A percentile compares a stretch with the other conserved stretches of the same genome.
Conservation (phyloP, 1,140 invertebrate species). For the Ceratosolen solmsi region DNA sequence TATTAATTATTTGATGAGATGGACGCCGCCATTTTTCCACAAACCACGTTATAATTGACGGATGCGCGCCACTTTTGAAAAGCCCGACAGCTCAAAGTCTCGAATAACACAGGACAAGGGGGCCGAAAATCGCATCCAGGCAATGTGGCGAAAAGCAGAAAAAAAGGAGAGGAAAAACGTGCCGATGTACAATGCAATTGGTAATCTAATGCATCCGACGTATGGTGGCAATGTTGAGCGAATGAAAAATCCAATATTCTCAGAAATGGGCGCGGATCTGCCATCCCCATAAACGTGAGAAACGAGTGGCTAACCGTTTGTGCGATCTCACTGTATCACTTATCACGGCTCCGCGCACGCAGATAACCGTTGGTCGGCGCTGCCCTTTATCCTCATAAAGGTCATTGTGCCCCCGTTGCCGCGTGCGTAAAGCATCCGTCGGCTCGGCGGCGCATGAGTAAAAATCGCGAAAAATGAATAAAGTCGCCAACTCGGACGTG, state of each 20-base stretch:
- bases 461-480: conserved; percentile 47
- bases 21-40: no score
- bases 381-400: conserved; percentile 25
- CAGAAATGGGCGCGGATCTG: not conserved
- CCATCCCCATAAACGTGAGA: conserved; percentile 42
- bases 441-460: conserved; percentile 8
- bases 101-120: no score
- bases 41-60: no score
- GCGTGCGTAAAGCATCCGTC: no score
- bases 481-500: conserved; percentile 29
- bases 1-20: no score
- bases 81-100: no score
- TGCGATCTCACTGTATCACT: conserved; percentile 11
- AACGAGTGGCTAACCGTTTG: conserved; percentile 30
- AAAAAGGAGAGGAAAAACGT: no score
- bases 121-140: no score
- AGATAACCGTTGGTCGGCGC: not conserved
- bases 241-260: conserved; percentile 18
- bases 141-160: no score
- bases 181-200: not conserved
- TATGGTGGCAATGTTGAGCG: not conserved
- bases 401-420: conserved; percentile 43
- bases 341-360: not conserved
- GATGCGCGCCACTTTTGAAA: no score
- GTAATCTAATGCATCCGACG: not conserved